phyloP scores from a whole-genome alignment of 2,797 vertebrate species.

The Saxicola maurus region DNA sequence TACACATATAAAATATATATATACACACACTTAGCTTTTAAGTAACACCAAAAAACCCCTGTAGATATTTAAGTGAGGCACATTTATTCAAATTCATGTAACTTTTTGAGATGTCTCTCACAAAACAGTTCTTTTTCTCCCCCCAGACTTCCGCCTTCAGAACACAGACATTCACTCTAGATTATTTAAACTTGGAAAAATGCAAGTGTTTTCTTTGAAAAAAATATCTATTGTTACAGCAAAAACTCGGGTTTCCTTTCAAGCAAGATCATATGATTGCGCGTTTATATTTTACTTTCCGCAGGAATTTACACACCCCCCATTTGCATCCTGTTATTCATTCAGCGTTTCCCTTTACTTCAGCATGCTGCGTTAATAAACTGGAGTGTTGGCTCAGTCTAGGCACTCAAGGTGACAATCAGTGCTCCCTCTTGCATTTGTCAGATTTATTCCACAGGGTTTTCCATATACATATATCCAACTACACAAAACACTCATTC shows the following conservation, averaged over 20 bases:
- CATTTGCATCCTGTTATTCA: conserved; percentile 85
- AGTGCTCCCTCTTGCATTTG: background rate
- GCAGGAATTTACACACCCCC: conserved; percentile 82
- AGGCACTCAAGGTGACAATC: background rate
- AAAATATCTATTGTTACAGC: conserved; percentile 80
- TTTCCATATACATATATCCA: rapidly evolving
- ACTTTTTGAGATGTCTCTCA: conserved; percentile 1
- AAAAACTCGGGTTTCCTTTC: conserved; percentile 77
- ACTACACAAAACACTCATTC: background rate
- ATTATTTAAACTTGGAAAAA: conserved; percentile 75
- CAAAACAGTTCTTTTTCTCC: background rate
- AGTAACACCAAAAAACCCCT: background rate
- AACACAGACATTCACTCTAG: conserved; percentile 55
- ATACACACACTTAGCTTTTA: background rate
- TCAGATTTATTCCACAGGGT: background rate
- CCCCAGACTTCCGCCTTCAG: conserved; percentile 8
- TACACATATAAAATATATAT: background rate
- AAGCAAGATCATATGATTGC: conserved; percentile 78
- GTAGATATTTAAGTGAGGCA: background rate
- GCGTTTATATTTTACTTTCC: conserved; percentile 83
- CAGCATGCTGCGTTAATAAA: conserved; percentile 45
- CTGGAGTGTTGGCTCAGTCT: background rate
- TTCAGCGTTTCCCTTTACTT: conserved; percentile 66
- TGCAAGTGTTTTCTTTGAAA: conserved; percentile 76
- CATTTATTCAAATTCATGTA: background rate